Evolutionary conservation across 1,140 invertebrate genomes (phyloP).

Genomic region (Brachionus asplanchnoidis): DNA sequence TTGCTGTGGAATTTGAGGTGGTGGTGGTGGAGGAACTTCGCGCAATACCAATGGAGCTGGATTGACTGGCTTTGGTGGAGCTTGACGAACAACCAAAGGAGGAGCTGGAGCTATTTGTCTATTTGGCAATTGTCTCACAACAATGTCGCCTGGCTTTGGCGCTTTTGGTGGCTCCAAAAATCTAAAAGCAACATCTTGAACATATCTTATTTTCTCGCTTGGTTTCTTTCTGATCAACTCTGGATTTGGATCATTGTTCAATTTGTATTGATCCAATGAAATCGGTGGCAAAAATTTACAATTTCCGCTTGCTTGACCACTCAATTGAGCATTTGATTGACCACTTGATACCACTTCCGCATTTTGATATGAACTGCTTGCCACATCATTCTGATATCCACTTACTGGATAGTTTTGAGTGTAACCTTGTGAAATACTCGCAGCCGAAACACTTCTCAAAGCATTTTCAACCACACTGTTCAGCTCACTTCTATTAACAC

Average conservation of each 20-base stretch:
- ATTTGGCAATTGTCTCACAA: too few relatives aligned
- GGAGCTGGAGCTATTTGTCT: too few relatives aligned
- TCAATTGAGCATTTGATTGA: background rate
- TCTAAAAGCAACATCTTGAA: too few relatives aligned
- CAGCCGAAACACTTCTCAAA: slow-evolving; percentile 12
- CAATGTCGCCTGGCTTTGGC: too few relatives aligned
- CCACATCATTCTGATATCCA: background rate
- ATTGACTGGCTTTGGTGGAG: too few relatives aligned
- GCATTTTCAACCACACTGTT: slow-evolving; percentile 24
- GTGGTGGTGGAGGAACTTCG: too few relatives aligned
- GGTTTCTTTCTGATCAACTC: slow-evolving; percentile 25
- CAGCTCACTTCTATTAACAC: background rate
- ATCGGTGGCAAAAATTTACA: slow-evolving; percentile 28
- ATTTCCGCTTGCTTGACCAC: background rate
- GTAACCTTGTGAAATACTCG: background rate
- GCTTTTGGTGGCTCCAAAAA: too few relatives aligned
- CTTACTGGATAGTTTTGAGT: slow-evolving; percentile 2
- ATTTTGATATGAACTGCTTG: background rate
- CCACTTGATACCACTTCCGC: background rate
- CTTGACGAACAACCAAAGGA: too few relatives aligned
- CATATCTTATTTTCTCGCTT: slow-evolving; percentile 20
- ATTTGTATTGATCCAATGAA: slow-evolving; percentile 27
- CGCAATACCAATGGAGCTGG: too few relatives aligned
- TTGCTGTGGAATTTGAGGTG: slow-evolving; percentile 6
- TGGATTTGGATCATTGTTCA: slow-evolving; percentile 40